Evolutionary conservation across 2,113 vertebrate species (phyloP).

Genomic region (Pleuronectes platessa): DNA sequence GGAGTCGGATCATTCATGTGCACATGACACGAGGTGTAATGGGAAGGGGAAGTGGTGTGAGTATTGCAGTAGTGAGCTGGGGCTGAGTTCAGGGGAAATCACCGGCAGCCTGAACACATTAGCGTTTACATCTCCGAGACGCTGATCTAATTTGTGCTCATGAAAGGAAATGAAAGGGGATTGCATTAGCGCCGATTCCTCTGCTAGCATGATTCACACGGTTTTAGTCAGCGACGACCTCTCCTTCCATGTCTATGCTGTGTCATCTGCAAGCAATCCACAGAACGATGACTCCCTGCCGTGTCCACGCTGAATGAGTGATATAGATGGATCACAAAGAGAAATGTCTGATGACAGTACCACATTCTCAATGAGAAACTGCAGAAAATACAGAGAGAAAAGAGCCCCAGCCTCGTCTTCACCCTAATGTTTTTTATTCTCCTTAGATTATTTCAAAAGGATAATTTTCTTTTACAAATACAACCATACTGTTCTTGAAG

Average conservation of each 20-base stretch:
- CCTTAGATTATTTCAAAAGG: not conserved
- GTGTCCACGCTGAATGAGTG: not conserved
- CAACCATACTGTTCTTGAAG: not conserved
- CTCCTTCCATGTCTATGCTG: conserved; percentile 35
- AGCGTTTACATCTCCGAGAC: conserved; percentile 62
- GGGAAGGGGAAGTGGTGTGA: conserved; percentile 68
- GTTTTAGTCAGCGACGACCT: conserved; percentile 43
- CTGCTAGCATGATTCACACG: conserved; percentile 54
- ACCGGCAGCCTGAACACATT: conserved; percentile 64
- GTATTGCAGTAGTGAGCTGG: conserved; percentile 57
- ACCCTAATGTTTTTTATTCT: not conserved
- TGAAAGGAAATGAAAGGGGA: conserved; percentile 72
- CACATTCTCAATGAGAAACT: not conserved
- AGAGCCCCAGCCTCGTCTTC: not conserved
- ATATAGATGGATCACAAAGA: not conserved
- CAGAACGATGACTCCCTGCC: not conserved
- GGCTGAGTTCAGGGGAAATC: conserved; percentile 57
- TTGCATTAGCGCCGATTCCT: conserved; percentile 52
- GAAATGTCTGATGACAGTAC: not conserved
- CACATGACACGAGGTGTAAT: conserved; percentile 60
- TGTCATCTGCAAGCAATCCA: conserved; percentile 13
- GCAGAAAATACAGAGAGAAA: not conserved
- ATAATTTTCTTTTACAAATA: not conserved
- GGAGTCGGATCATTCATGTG: conserved; percentile 53
- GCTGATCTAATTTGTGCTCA: conserved; percentile 75